Base-by-base conservation (phyloP, 2,113 vertebrate genomes). In the Regulus satrapa region DNA sequence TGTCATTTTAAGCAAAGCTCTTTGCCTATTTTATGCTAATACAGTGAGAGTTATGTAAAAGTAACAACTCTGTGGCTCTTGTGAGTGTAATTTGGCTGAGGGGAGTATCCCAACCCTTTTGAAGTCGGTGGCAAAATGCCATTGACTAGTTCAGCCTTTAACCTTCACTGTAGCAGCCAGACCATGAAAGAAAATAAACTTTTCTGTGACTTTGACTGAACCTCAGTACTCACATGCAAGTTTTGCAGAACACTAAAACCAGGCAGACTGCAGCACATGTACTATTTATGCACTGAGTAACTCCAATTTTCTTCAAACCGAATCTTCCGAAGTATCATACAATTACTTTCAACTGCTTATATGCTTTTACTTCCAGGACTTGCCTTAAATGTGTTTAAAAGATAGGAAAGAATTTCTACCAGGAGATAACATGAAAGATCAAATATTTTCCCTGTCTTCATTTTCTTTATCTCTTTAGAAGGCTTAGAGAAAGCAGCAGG, bases 401-500 rank as follows among this genome's bases (percentile, higher is more conserved):
- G 88, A 95, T 92, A 88, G 90, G 90, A 81, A 83, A 75, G 89
- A 77, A 92, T 88, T 90, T 94, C 68, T 93, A 81, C 85, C 25
- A 48, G 82, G 48, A 84, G 85, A 93, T 73, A 96, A 43, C 54
- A 29, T 62, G 81, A 83, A 95, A 88, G 85, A 95, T 95, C 79
- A 91, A 88, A 90, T 93, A 55, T 77, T 92, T 95, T 77, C 43
- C 46, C 61, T 89, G 51, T 88, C 78, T 94, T 80, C 86, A 75
- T 80, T 86, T 97, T 84, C 83, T 92, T 97, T 95, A 92, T 96
- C 93, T 85, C 95, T 83, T 88, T 69, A 58, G 43, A 85, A 79
- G 59, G 71, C 72, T 93, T 83, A 67, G 79, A 94, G 84, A 86
- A 24, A 83, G 85, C 88, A 92, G 92, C 36, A 80, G 89, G 93